Percentiles rank a stretch among this genome's conserved stretches.
Evolutionary conservation across 2,113 vertebrate species (phyloP).

Genomic region (Daphoenositta chrysoptera): DNA sequence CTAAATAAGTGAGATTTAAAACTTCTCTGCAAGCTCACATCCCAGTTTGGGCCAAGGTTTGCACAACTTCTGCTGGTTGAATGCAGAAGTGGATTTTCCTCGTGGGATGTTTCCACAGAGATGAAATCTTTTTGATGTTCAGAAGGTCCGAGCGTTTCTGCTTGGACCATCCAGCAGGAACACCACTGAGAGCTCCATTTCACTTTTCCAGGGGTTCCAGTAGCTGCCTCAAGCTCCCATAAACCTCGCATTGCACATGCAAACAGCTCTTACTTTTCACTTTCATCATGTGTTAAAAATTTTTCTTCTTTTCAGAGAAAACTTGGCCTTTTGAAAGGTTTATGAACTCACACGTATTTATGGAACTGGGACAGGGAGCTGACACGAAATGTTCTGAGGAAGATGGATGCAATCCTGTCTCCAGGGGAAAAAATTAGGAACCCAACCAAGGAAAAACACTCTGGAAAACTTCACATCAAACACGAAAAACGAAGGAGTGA

Average conservation of each 20-base stretch:
- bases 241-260: background rate
- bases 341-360: background rate
- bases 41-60: background rate
- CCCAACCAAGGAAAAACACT: conserved; percentile 13
- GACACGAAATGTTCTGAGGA: background rate
- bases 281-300: background rate
- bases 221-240: background rate
- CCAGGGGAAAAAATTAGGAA: background rate
- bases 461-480: conserved; percentile 32
- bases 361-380: conserved; percentile 24
- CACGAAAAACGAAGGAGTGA: background rate
- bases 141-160: background rate
- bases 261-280: conserved; percentile 18
- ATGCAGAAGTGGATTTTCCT: background rate
- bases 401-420: conserved; percentile 20
- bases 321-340: background rate
- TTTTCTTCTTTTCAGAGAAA: background rate
- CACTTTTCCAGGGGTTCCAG: background rate
- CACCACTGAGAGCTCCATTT: background rate
- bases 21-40: background rate
- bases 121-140: background rate
- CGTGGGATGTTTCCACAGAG: background rate
- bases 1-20: background rate
- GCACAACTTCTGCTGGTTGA: background rate
- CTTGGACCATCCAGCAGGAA: background rate